These are phyloP conservation scores for Agrochola lychnidis DNA, from an alignment of 2,888 invertebrate genomes.

Conservation along the genomic window DNA sequence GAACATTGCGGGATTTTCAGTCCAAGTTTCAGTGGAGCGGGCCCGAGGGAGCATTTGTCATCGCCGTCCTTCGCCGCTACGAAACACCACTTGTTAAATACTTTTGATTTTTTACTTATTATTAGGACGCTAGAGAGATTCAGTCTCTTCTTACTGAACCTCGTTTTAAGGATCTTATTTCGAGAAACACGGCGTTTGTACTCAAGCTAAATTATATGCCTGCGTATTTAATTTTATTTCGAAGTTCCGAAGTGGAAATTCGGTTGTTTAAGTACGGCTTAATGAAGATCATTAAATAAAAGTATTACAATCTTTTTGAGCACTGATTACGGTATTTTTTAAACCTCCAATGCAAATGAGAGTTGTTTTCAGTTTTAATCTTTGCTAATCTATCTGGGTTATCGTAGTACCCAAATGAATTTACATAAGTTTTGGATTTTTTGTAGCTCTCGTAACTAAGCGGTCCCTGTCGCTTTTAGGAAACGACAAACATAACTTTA, in stretches of 20 bases:
- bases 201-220: constrained; percentile 46
- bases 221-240: constrained; percentile 55
- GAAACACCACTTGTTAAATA: constrained; percentile 70
- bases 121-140: constrained; percentile 47
- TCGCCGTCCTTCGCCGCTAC: constrained; percentile 58
- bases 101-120: constrained; percentile 72
- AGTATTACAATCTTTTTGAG: constrained; percentile 38
- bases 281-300: constrained; percentile 52
- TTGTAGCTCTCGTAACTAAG: neutral
- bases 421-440: neutral
- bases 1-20: constrained; percentile 73
- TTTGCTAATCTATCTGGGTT: neutral
- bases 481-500: neutral
- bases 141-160: constrained; percentile 31
- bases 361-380: constrained; percentile 20
- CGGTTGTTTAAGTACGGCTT: constrained; percentile 35
- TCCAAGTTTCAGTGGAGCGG: constrained; percentile 72
- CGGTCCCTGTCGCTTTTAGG: neutral
- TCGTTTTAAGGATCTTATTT: constrained; percentile 51
- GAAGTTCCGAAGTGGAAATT: constrained; percentile 42
- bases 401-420: neutral
- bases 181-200: constrained; percentile 32
- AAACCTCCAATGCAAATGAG: constrained; percentile 15
- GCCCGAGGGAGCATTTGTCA: constrained; percentile 80
- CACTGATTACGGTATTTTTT: constrained; percentile 17